Conservation (phyloP, 2,888 invertebrate genomes). For the Hydrotaea cyrtoneurina region DNA sequence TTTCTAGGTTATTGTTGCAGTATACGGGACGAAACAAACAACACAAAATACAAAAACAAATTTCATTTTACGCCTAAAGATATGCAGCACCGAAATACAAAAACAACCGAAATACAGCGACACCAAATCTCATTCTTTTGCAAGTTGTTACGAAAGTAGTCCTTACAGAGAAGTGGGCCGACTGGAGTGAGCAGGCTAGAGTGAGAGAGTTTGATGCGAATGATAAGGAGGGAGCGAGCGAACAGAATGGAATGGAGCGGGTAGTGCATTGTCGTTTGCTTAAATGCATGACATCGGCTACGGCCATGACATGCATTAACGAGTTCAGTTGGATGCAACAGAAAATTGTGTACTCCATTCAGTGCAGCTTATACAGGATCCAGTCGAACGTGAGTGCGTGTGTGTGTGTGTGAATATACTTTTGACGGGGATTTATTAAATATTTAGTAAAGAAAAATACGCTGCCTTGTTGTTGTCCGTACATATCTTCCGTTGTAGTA, state of each 20-base stretch:
- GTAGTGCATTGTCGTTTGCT: background rate
- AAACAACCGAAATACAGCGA: background rate
- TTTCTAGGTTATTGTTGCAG: conserved; percentile 59
- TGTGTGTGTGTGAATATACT: conserved; percentile 2
- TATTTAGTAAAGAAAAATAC: conserved; percentile 32
- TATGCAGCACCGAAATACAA: conserved; percentile 50
- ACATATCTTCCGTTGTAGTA: too few relatives aligned
- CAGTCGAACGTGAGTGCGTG: conserved; percentile 21
- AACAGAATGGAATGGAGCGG: background rate
- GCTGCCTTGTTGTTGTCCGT: background rate
- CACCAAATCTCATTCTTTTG: conserved; percentile 9
- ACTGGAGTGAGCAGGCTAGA: background rate
- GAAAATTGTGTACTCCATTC: conserved; percentile 40
- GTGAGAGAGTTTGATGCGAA: conserved; percentile 10
- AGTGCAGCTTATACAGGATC: conserved; percentile 1
- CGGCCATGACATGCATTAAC: conserved; percentile 63
- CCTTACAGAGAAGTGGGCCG: too few relatives aligned
- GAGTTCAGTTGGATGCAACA: conserved; percentile 57
- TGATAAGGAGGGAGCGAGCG: background rate
- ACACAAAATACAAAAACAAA: conserved; percentile 46
- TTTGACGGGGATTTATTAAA: conserved; percentile 51
- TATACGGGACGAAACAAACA: conserved; percentile 10
- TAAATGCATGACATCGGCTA: background rate
- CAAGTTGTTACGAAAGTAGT: background rate
- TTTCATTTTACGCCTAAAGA: conserved; percentile 63